A percentile compares a stretch with the other conserved stretches of the same genome.
phyloP scores from a whole-genome alignment of 2,113 vertebrate species.

The Muntiacus muntjak region DNA sequence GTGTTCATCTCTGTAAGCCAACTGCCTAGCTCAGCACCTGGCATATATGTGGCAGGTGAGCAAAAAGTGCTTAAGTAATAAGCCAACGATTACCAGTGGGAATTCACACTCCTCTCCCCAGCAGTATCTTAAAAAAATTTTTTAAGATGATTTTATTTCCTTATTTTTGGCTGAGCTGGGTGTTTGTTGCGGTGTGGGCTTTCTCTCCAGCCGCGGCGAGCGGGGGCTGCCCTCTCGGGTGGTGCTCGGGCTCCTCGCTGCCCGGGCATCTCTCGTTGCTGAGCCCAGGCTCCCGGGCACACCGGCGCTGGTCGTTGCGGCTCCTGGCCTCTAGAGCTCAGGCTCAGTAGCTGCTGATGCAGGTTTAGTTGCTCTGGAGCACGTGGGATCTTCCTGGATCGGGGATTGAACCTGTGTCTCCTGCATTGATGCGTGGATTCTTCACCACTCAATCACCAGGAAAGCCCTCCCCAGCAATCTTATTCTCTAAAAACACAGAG shows the following conservation, averaged over 20 bases:
- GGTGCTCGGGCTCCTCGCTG: not conserved
- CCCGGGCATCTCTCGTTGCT: not conserved
- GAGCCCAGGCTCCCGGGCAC: not conserved
- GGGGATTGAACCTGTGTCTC: not conserved
- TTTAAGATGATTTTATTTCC: not conserved
- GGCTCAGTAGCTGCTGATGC: not conserved
- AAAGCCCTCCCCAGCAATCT: not conserved
- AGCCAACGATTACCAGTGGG: not conserved
- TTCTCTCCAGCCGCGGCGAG: not conserved
- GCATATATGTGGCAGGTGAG: rapidly evolving
- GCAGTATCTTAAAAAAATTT: not conserved
- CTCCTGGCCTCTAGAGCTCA: not conserved
- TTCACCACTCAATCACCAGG: not conserved
- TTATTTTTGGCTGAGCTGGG: not conserved
- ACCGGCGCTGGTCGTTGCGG: rapidly evolving
- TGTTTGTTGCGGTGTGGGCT: not conserved
- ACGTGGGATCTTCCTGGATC: not conserved
- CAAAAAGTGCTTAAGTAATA: not conserved
- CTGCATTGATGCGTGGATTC: not conserved
- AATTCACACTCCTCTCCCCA: not conserved
- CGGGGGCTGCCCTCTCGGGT: not conserved
- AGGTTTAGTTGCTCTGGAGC: not conserved
- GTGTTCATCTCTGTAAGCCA: not conserved
- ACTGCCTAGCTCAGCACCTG: not conserved
- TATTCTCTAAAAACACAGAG: not conserved